Conservation (phyloP, 2,113 vertebrate species). For the Hippopotamus amphibius region DNA sequence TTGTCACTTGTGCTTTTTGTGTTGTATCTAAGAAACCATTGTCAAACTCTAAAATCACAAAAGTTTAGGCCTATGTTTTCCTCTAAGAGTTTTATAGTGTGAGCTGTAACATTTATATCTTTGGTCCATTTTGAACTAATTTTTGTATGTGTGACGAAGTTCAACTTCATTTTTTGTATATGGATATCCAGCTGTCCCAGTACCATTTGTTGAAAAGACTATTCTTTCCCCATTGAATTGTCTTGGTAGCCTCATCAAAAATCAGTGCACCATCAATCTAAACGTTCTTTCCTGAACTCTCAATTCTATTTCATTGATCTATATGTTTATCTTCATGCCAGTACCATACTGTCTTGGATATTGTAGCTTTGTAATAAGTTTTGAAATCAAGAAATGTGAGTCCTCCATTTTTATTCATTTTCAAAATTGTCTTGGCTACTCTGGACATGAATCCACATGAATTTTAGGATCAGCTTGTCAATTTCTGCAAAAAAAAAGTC, state of each 20-base stretch:
- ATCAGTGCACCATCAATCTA: background rate
- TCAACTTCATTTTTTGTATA: background rate
- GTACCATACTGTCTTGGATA: background rate
- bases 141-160: background rate
- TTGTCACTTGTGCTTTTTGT: background rate
- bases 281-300: background rate
- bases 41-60: background rate
- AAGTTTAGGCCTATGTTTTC: background rate
- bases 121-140: background rate
- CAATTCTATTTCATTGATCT: background rate
- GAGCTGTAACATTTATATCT: background rate
- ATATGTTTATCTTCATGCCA: background rate
- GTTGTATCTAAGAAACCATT: background rate
- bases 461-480: slow-evolving; percentile 23
- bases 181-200: background rate
- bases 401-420: background rate
- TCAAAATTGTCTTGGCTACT: background rate
- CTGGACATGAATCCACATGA: background rate
- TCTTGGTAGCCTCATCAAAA: background rate
- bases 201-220: background rate
- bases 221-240: background rate
- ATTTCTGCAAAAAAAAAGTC: background rate
- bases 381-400: background rate
- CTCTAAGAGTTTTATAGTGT: background rate
- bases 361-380: background rate